phyloP scores from a whole-genome alignment of 2,113 vertebrate species.

The Noctilio leporinus region DNA sequence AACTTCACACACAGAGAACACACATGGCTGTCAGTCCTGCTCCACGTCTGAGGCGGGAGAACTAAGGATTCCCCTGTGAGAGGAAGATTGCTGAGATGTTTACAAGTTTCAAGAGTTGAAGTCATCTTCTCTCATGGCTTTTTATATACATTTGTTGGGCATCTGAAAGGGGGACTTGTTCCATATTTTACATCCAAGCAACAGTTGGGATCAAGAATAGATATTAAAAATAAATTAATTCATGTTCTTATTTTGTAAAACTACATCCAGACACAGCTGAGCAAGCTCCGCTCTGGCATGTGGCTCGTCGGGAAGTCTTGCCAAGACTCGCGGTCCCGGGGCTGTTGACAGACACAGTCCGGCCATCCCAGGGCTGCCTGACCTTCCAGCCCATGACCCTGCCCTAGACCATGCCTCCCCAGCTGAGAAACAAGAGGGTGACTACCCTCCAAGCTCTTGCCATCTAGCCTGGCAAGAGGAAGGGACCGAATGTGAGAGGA shows the following conservation, averaged over 20 bases:
- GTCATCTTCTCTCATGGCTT: slow-evolving; percentile 18
- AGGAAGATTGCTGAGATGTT: not conserved
- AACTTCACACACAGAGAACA: slow-evolving; percentile 28
- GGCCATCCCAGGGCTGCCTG: not conserved
- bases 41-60: slow-evolving; percentile 11
- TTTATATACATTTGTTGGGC: slow-evolving; percentile 26
- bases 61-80: not conserved
- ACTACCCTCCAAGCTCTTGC: not conserved
- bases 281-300: not conserved
- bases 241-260: not conserved
- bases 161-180: not conserved
- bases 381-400: not conserved
- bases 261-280: not conserved
- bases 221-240: not conserved
- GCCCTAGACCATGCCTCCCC: not conserved
- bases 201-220: not conserved
- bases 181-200: not conserved
- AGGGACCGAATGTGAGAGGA: rapidly evolving
- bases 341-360: not conserved
- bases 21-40: slow-evolving; percentile 4
- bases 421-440: not conserved
- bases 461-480: not conserved
- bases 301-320: rapidly evolving
- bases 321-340: not conserved
- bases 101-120: slow-evolving; percentile 43